Conservation (phyloP, 2,888 invertebrate species). For the Ochropleura plecta region DNA sequence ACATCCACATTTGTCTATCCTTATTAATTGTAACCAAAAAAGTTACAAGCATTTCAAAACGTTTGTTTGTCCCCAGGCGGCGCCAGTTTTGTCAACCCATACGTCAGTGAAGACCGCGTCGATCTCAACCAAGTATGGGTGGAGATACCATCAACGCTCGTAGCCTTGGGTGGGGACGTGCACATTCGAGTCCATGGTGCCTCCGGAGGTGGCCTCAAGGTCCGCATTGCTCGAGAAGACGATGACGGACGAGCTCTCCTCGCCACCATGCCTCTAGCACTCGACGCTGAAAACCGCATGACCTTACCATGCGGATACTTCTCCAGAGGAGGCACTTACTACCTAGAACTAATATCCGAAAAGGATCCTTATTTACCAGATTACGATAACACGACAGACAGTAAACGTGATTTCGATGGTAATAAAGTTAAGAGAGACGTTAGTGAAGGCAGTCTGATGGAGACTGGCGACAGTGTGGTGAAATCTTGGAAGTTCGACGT, state of each 20-base stretch:
- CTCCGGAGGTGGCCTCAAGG: conserved; percentile 81
- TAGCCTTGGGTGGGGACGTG: conserved; percentile 95
- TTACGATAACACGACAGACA: conserved; percentile 76
- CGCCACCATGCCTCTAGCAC: conserved; percentile 87
- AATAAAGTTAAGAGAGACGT: conserved; percentile 77
- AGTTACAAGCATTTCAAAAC: not conserved
- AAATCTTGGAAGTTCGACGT: conserved; percentile 93
- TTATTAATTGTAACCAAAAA: too few relatives aligned
- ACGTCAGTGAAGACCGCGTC: conserved; percentile 79
- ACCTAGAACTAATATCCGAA: conserved; percentile 84
- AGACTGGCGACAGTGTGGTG: conserved; percentile 84
- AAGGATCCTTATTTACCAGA: conserved; percentile 77
- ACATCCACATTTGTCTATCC: too few relatives aligned
- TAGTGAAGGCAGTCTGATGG: conserved; percentile 80
- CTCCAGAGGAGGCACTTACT: conserved; percentile 92
- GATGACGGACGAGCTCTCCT: conserved; percentile 84
- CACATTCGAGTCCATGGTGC: conserved; percentile 92
- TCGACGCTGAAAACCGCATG: conserved; percentile 88
- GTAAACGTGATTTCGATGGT: conserved; percentile 58
- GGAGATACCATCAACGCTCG: conserved; percentile 94
- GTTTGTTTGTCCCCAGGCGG: conserved; percentile 77
- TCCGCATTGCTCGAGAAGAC: conserved; percentile 88
- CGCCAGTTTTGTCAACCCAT: conserved; percentile 83
- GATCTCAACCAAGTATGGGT: conserved; percentile 90
- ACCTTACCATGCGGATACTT: conserved; percentile 93